Base-by-base conservation (phyloP, 1,140 invertebrate genomes). In the Microplitis mediator region DNA sequence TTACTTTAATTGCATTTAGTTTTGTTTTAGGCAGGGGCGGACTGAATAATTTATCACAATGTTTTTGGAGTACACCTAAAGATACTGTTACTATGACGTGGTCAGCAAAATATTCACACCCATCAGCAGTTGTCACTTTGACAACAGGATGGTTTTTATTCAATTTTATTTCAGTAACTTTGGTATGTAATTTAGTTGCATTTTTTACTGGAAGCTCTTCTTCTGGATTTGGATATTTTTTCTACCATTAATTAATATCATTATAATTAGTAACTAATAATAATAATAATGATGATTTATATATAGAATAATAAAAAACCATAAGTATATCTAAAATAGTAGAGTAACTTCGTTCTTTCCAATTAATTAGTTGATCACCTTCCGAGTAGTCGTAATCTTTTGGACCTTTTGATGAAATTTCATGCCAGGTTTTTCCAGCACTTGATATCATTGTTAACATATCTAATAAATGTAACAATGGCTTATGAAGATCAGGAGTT, bases 331-430 rank as follows among this genome's bases (percentile, higher is more conserved):
- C 82, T 11, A 93, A 84, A 69, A 93, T 80, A 31, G 82, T 89
- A 69, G 81, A 86, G 77, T 89, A 93, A 31, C 91, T 91, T 73
- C 85, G 87, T 23, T 86, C 80, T 73, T 90, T 91, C 91, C 92
- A 93, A 77, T 90, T 88, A 3, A 90, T 82, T 9, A 88, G 67
- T 31, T 77, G 69, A 81, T 92, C 87, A 3, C 92, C 92, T 58
- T 89, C 87, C 77, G 90, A 77, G 90, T 92, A 2, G 86, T 81
- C 85, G 86, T 83, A 80, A 92, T 92, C 16, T 90, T 85, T 1
- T 35, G 88, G 83, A n/a, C 88, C 88, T 69, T 79, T 84, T 0
- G 87, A 87, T 5, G 91, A 91, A 9, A 91, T 84, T 54, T 93
- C 87, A 74, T 86, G 89, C 86, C 91, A 90, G 69, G 83, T 84